phyloP scores from a whole-genome alignment of 2,888 invertebrate genomes.

The Xiphydria camelus region DNA sequence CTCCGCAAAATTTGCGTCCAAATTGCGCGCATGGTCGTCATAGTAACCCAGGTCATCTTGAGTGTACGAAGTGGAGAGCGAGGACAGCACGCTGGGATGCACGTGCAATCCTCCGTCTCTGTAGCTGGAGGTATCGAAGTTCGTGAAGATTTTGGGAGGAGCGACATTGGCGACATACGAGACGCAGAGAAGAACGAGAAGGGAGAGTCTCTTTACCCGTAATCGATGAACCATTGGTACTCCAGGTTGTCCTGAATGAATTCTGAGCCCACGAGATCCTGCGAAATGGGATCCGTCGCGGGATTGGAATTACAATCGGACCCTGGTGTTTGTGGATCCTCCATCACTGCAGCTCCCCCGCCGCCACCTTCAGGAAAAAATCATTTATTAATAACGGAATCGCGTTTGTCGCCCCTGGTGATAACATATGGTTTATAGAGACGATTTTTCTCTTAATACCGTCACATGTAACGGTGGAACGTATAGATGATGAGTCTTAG shows the following conservation, averaged over 20 bases:
- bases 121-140: conserved; percentile 63
- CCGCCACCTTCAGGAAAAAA: conserved; percentile 35
- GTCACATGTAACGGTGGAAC: too few relatives aligned
- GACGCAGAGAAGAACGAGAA: background rate
- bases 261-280: conserved; percentile 63
- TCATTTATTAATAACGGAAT: too few relatives aligned
- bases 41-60: conserved; percentile 71
- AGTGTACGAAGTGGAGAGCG: conserved; percentile 80
- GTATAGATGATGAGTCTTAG: too few relatives aligned
- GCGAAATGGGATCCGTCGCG: conserved; percentile 61
- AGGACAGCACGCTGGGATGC: conserved; percentile 79
- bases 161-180: too few relatives aligned
- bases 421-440: too few relatives aligned
- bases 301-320: conserved; percentile 66
- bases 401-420: too few relatives aligned
- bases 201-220: conserved; percentile 67
- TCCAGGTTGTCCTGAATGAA: conserved; percentile 86
- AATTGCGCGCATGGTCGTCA: conserved; percentile 83
- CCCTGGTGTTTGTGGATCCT: conserved; percentile 60
- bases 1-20: conserved; percentile 91
- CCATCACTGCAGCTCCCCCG: conserved; percentile 48
- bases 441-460: too few relatives aligned
- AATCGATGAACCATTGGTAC: conserved; percentile 90
- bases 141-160: background rate
- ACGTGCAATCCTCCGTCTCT: conserved; percentile 78